Base-by-base conservation (phyloP, 2,797 vertebrate genomes). In the Scolopax rusticola region DNA sequence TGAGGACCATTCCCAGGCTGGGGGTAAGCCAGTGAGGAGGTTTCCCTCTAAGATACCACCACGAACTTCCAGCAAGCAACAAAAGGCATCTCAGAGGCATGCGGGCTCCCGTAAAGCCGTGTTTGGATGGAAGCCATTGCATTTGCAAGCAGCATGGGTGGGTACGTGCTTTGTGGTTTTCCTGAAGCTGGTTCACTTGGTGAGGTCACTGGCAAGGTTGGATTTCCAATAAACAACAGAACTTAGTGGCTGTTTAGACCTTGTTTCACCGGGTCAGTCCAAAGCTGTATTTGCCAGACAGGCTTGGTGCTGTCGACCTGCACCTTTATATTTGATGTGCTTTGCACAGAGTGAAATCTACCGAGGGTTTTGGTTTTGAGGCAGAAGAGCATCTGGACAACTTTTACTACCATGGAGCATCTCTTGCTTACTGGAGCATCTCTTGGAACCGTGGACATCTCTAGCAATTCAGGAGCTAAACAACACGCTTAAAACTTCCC, bases 241-340 rank as follows among this genome's bases (percentile, higher is more conserved):
- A 6, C 38, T 8, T 36, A 30, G 10, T 11, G 54, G 12, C 53
- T 91, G 41, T 40, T 71, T 21, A 83, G 71, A 21, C 56, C 51
- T 87, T 61, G 63, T 65, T 54, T 76, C 81, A 73, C 57, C 0
- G 0, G 11, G 18, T 51, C n/a, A 28, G 0, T 36, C 56, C 56
- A 43, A 40, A 85, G 30, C 71, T 83, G 50, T 27, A 25, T 19
- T 61, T 73, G 18, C 57, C 69, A 32, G 41, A 1, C 2, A 10
- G 83, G 20, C 23, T 67, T 8, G 47, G 48, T 21, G 15, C 64
- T 70, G 47, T 20, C 1, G 1, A 3, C 33, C n/a, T 10, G 23
- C 20, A 3, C 13, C 0, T 3, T 25, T 6, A 3, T 0, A 2
- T 33, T 40, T 4, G 0, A 7, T 1, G 33, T 32, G 47, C 27